These are phyloP conservation scores for Caenorhabditis virilis DNA, from an alignment of 2,888 invertebrate species.

Conservation along the genomic window DNA sequence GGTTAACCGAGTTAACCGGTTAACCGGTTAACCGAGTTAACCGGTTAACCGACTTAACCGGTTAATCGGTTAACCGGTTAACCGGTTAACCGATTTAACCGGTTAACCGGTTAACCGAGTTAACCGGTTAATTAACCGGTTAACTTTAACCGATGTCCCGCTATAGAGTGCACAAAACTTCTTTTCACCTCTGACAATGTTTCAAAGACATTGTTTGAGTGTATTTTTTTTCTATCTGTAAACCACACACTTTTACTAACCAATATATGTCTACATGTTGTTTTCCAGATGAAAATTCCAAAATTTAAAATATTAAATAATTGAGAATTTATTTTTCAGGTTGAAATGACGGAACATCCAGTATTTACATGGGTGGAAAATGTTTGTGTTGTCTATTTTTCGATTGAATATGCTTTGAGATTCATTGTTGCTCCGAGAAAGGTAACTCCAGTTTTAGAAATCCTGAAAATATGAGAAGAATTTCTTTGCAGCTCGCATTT, in stretches of 20 bases:
- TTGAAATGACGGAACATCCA: constrained; percentile 66
- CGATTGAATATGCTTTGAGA: constrained; percentile 63
- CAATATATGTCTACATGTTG: background rate
- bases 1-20: too few relatives aligned
- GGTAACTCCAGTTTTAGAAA: constrained; percentile 1
- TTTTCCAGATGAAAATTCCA: background rate
- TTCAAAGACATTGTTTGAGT: too few relatives aligned
- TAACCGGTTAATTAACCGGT: too few relatives aligned
- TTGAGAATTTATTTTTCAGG: constrained; percentile 30
- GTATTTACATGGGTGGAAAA: constrained; percentile 68
- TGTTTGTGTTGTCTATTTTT: constrained; percentile 66
- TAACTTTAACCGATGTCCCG: too few relatives aligned
- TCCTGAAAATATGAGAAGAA: background rate
- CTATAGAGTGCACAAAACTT: too few relatives aligned
- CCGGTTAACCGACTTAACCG: too few relatives aligned
- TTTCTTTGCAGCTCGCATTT: constrained; percentile 43
- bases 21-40: too few relatives aligned
- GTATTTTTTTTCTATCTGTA: too few relatives aligned
- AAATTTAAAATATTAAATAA: background rate
- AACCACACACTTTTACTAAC: background rate
- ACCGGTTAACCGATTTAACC: too few relatives aligned
- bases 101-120: too few relatives aligned
- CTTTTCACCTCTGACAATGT: too few relatives aligned
- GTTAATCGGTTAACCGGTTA: too few relatives aligned
- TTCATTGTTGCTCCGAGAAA: constrained; percentile 63